Base-by-base conservation (phyloP, 2,888 invertebrate species). In the Crocallis elinguaria region DNA sequence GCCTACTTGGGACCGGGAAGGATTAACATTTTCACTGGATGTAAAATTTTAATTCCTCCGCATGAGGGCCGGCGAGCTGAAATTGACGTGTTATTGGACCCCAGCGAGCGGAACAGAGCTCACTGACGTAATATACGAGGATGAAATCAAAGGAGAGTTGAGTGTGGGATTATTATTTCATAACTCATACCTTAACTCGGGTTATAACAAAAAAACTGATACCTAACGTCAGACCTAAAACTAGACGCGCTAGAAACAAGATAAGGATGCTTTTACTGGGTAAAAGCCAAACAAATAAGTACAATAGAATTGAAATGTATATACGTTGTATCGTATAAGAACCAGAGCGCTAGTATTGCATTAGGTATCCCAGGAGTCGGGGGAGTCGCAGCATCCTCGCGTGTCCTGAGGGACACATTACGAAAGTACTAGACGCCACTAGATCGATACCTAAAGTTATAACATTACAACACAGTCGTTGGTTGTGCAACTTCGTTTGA, bases 21-120 rank as follows among this genome's bases (percentile, higher is more conserved):
- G 85, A 86, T 88, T 87, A 88, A 84, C 80, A 83, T 87, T 86
- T 86, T 82, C 81, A 77, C 77, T 83, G 80, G 67, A 84, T 84
- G 80, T 88, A 81, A 84, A 88, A 88, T 87, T 87, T 87, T 87
- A 86, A 88, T 88, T 84, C 83, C 70, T 74, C 65, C 67, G 78
- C 82, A 77, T 81, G 78, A 83, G 80, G 79, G 81, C 81, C 75
- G 75, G 73, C 65, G 65, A 63, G 73, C 67, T 73, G 71, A 79
- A 86, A 88, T 86, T 86, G 86, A 85, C 83, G 75, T 81, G 79
- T 82, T 84, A 88, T 84, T 77, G 81, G 79, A 65, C 87, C 86
- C 86, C 59, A 59, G 85, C 66, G 86, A 66, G 60, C 56, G 49
- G 19, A 57, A 55, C 57, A 51, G 51, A 50, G 57, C 53, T 55